Conservation (phyloP, 2,888 invertebrate genomes). For the Clepsis dumicolana region DNA sequence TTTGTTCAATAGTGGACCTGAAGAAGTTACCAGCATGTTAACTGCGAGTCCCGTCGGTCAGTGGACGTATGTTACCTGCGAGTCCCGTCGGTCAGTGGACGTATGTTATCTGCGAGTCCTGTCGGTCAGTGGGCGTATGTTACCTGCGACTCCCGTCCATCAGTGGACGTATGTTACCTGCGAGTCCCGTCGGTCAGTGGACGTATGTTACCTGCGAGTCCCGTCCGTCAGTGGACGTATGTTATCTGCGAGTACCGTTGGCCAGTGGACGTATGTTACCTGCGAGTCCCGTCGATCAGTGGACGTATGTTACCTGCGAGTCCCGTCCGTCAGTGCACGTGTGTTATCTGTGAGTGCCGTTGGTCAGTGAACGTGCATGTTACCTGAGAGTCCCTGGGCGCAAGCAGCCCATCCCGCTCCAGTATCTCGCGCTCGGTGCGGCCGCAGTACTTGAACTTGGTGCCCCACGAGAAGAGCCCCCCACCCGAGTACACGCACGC, state of each 20-base stretch:
- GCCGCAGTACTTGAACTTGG: constrained; percentile 97
- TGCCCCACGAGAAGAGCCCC: constrained; percentile 97
- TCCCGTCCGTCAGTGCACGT: too few relatives aligned
- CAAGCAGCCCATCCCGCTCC: constrained; percentile 89
- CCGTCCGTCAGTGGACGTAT: too few relatives aligned
- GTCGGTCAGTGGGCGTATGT: too few relatives aligned
- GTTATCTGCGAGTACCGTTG: constrained; percentile 74
- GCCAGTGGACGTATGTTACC: too few relatives aligned
- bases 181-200: too few relatives aligned
- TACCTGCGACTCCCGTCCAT: too few relatives aligned
- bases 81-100: constrained; percentile 52
- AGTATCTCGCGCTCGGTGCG: constrained; percentile 96
- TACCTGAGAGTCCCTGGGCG: constrained; percentile 84
- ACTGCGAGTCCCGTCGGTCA: constrained; percentile 66
- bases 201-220: too few relatives aligned
- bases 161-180: constrained; percentile 74
- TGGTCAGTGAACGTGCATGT: too few relatives aligned
- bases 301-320: constrained; percentile 69
- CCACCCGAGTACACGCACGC: constrained; percentile 96
- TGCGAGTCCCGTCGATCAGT: too few relatives aligned
- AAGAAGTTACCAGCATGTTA: neutral
- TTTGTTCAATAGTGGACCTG: too few relatives aligned
- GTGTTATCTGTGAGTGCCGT: too few relatives aligned
- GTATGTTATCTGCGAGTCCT: constrained; percentile 69
- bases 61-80: constrained; percentile 71